Percentiles rank a stretch among this genome's conserved stretches.
Evolutionary conservation across 1,140 invertebrate genomes (phyloP).

Genomic region (Eubasilissa regina): DNA sequence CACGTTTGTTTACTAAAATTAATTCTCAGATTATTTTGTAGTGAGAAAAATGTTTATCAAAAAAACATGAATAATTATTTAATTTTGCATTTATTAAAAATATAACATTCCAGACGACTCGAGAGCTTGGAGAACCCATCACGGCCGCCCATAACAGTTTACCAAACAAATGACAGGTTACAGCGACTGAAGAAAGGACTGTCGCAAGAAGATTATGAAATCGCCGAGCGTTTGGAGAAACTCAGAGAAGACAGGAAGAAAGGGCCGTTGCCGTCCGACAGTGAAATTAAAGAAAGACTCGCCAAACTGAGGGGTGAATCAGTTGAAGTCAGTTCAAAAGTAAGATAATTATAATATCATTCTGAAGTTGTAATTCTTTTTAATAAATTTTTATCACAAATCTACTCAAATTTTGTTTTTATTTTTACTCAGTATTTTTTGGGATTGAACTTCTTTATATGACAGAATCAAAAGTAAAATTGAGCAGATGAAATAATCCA

Average conservation of each 20-base stretch:
- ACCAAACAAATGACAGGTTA: conserved; percentile 66
- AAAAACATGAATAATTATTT: too few relatives aligned
- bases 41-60: too few relatives aligned
- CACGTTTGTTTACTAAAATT: too few relatives aligned
- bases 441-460: too few relatives aligned
- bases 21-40: too few relatives aligned
- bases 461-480: too few relatives aligned
- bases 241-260: conserved; percentile 70
- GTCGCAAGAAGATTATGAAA: conserved; percentile 69
- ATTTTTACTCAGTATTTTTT: neutral
- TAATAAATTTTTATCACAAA: neutral
- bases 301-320: conserved; percentile 74
- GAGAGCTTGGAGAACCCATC: conserved; percentile 68
- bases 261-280: conserved; percentile 67
- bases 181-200: conserved; percentile 64
- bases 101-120: conserved; percentile 51
- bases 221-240: conserved; percentile 75
- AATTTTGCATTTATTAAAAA: neutral
- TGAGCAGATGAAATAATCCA: too few relatives aligned
- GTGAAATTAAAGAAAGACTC: conserved; percentile 72
- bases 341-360: conserved; percentile 46
- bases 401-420: neutral
- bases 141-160: conserved; percentile 71
- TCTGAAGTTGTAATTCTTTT: neutral
- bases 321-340: conserved; percentile 50